Conservation (phyloP, 2,113 vertebrate species). For the Crotalus horridus region DNA sequence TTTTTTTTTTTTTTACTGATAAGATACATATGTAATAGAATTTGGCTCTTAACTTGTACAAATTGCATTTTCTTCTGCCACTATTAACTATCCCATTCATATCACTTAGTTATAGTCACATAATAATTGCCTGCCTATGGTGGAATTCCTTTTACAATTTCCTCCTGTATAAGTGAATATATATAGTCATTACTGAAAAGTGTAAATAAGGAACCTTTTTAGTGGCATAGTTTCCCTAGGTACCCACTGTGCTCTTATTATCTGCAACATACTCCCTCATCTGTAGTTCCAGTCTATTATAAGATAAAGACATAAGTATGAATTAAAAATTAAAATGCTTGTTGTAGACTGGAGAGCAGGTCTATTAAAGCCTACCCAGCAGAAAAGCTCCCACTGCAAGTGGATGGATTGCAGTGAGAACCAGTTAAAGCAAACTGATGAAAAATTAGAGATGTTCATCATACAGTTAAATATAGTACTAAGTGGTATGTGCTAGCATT, state of each 20-base stretch:
- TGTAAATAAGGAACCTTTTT: constrained; percentile 69
- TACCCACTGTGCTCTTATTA: constrained; percentile 66
- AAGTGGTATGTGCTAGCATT: constrained; percentile 72
- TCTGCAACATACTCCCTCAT: constrained; percentile 62
- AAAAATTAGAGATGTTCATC: constrained; percentile 76
- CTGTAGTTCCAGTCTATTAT: constrained; percentile 67
- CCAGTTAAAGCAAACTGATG: constrained; percentile 69
- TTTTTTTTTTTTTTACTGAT: not conserved
- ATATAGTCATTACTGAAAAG: constrained; percentile 66
- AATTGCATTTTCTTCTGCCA: constrained; percentile 30
- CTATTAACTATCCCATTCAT: constrained; percentile 26
- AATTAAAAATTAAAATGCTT: constrained; percentile 72
- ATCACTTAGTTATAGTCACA: constrained; percentile 32
- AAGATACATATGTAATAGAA: not conserved
- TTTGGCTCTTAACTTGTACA: constrained; percentile 12
- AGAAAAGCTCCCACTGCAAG: constrained; percentile 57
- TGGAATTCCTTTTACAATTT: constrained; percentile 53
- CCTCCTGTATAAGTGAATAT: constrained; percentile 55
- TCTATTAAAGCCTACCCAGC: constrained; percentile 60
- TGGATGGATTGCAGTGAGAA: constrained; percentile 64
- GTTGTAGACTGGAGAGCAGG: constrained; percentile 62
- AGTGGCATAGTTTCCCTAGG: constrained; percentile 65
- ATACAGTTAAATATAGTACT: constrained; percentile 74
- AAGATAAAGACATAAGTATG: constrained; percentile 67
- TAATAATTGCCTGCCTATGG: constrained; percentile 51